Evolutionary conservation across 1,140 invertebrate genomes (phyloP), one percentile per base, ranked within the genome.

Genomic region (Myzus persicae): DNA sequence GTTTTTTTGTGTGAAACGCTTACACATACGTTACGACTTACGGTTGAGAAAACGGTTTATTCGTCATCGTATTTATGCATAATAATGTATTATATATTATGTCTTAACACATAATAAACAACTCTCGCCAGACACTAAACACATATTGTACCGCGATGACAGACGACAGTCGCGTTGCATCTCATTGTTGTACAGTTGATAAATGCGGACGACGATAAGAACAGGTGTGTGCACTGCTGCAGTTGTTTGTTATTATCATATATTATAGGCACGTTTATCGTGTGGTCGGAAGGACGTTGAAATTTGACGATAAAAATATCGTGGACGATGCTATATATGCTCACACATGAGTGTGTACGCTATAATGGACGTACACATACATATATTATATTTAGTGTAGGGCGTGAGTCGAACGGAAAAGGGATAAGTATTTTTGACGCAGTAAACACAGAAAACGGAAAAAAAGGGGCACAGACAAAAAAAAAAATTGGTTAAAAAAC

Each of bases 401-500:
- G 59, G 59, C 31, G 31, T 76, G 26, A 18, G 46, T 89, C n/a
- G 85, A 22, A 24, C 48, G 36, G 22, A 26, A 89, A 54, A 24
- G 36, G 36, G 88, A 89, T 54, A 54, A 9, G 88, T 40, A 89
- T 51, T 54, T 51, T 89, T 11, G 24, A 54, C 48, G 87, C 36
- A 4, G 46, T 38, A 89, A 89, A 89, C 36, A 40, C 36, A 24
- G 36, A 26, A 54, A 54, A 54, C 3, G 11, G 9, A 38, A 54
- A 54, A 89, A 89, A 89, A 40, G n/a, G 4, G 20, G 42, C 6
- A n/a, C 2, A 6, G 26, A 38, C 9, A 11, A 40, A 89, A 89
- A 54, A 44, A 54, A 54, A 89, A 38, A 89, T 26, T 51, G n/a
- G 46, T 38, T 51, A 36, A 85, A 89, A 89, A 89, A 89, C 48